These are phyloP conservation scores for Clusia tigrina DNA, from an alignment of 2,888 invertebrate genomes.

Conservation along the genomic window DNA sequence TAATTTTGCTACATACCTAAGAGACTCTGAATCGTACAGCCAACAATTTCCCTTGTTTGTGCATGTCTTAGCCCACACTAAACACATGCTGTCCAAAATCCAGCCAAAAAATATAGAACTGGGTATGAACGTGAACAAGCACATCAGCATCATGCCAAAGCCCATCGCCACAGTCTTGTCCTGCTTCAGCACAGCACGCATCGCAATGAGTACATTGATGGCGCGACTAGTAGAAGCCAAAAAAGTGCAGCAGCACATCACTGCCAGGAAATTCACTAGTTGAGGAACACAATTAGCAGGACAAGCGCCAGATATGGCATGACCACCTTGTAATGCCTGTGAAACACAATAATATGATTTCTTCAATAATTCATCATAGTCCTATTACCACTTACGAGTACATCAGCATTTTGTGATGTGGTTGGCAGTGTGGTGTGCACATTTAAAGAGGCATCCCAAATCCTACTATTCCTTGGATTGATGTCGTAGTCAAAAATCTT, in stretches of 20 bases:
- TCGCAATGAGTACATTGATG: conserved; percentile 68
- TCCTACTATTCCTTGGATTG: background rate
- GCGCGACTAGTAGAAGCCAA: conserved; percentile 68
- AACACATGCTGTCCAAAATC: conserved; percentile 70
- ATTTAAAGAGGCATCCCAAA: background rate
- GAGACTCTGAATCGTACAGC: conserved; percentile 72
- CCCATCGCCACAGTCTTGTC: conserved; percentile 76
- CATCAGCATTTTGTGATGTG: background rate
- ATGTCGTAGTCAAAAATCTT: background rate
- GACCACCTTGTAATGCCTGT: conserved; percentile 46
- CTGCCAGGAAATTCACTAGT: conserved; percentile 66
- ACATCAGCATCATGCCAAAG: conserved; percentile 70
- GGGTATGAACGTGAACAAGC: conserved; percentile 75
- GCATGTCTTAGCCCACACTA: conserved; percentile 79
- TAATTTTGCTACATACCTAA: conserved; percentile 60
- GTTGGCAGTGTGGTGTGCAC: background rate
- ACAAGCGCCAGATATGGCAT: conserved; percentile 66
- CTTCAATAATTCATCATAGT: no score
- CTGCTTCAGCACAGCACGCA: conserved; percentile 72
- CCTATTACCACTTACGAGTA: no score
- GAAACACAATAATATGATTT: background rate
- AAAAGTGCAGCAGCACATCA: conserved; percentile 68
- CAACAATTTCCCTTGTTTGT: conserved; percentile 75
- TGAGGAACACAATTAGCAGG: conserved; percentile 68
- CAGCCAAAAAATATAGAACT: conserved; percentile 78